A percentile compares a stretch with the other conserved stretches of the same genome.
Evolutionary conservation across 92 coral and sea anemone species (phyloP).

Genomic region (Epizoanthus scotinus): DNA sequence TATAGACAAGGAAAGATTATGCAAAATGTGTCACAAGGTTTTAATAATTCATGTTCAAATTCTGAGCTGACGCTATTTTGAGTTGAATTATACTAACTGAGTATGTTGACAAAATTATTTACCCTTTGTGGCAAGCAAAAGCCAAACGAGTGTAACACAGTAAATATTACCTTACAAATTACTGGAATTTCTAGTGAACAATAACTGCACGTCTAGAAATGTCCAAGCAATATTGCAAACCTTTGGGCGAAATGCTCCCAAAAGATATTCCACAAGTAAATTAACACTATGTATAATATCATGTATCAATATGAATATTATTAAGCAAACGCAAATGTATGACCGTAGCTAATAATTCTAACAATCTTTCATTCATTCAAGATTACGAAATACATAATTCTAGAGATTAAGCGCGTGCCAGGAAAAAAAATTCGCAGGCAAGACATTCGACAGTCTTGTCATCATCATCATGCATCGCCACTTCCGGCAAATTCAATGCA

Average conservation of each 20-base stretch:
- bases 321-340: too few species aligned
- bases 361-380: too few species aligned
- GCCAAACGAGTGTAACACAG: not conserved
- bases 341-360: too few species aligned
- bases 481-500: constrained; percentile 11
- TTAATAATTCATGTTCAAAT: not conserved
- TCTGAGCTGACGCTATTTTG: not conserved
- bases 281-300: not conserved
- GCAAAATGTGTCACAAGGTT: too few species aligned
- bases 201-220: constrained; percentile 1
- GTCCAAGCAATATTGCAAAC: not conserved
- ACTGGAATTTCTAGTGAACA: not conserved
- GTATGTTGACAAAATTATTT: not conserved
- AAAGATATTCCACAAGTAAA: not conserved
- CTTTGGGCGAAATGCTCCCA: not conserved
- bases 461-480: too few species aligned
- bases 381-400: too few species aligned
- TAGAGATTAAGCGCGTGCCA: too few species aligned
- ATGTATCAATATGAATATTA: too few species aligned
- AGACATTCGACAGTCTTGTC: too few species aligned
- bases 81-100: not conserved
- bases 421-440: too few species aligned
- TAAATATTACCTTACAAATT: not conserved
- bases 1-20: too few species aligned
- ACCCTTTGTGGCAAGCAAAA: constrained; percentile 4